phyloP scores from a whole-genome alignment of 2,113 vertebrate genomes.

The Eurystomus gularis region DNA sequence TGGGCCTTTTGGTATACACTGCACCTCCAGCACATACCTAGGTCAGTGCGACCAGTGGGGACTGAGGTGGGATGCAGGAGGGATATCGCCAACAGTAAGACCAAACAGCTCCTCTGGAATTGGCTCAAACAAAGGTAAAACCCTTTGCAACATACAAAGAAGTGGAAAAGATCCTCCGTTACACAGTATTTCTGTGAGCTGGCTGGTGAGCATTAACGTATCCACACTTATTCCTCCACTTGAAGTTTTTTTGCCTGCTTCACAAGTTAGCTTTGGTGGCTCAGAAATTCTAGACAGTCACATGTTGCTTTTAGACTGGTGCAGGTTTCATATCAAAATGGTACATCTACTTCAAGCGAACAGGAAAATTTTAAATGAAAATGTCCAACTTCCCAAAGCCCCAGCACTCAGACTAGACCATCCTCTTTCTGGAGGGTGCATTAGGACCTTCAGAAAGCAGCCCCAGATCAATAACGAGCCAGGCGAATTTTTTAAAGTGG shows the following conservation, averaged over 20 bases:
- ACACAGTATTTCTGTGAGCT: neutral
- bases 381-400: neutral
- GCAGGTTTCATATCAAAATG: neutral
- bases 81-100: neutral
- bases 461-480: neutral
- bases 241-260: neutral
- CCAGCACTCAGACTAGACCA: neutral
- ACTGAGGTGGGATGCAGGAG: neutral
- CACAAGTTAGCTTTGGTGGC: neutral
- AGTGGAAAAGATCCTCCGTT: neutral
- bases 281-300: neutral
- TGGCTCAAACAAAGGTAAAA: neutral
- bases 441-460: neutral
- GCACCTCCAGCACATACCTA: neutral
- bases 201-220: rapidly evolving
- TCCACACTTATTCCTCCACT: rapidly evolving
- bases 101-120: neutral
- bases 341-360: neutral
- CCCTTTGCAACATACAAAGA: neutral
- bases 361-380: neutral
- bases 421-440: neutral
- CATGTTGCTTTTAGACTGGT: neutral
- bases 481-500: neutral
- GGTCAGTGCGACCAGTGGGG: rapidly evolving
- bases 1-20: neutral